These are phyloP conservation scores for Apocheima hispidaria DNA, from an alignment of 2,888 invertebrate species.

Conservation along the genomic window DNA sequence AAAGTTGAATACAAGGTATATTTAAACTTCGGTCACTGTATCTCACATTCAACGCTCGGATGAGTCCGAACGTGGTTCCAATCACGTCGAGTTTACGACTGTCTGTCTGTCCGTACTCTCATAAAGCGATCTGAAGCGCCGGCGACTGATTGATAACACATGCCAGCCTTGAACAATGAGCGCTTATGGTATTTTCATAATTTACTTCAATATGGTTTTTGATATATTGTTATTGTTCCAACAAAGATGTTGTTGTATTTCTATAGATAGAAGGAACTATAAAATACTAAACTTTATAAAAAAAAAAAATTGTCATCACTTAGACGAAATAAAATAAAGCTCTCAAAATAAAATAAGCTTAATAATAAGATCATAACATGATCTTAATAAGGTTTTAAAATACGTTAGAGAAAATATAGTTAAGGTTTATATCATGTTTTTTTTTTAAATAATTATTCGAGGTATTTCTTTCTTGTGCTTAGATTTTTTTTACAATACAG, in stretches of 20 bases:
- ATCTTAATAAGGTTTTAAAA: too few relatives aligned
- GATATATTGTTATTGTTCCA: conserved; percentile 18
- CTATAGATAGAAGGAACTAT: not conserved
- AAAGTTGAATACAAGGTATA: too few relatives aligned
- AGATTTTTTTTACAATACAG: too few relatives aligned
- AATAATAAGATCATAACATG: too few relatives aligned
- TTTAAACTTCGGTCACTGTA: conserved; percentile 18
- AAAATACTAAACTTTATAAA: not conserved
- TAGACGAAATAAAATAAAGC: too few relatives aligned
- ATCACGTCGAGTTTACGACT: conserved; percentile 82
- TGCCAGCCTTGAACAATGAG: conserved; percentile 61
- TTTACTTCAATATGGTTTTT: conserved; percentile 15
- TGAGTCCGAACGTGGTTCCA: conserved; percentile 78
- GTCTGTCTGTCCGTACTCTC: conserved; percentile 69
- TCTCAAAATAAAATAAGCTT: too few relatives aligned
- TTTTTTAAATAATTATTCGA: too few relatives aligned
- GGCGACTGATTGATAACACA: conserved; percentile 79
- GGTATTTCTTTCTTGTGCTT: too few relatives aligned
- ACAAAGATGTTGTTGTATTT: not conserved
- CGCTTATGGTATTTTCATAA: conserved; percentile 48
- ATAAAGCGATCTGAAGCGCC: conserved; percentile 74
- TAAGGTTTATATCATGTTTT: too few relatives aligned
- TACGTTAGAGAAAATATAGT: too few relatives aligned
- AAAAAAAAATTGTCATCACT: not conserved
- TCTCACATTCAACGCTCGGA: conserved; percentile 53